Evolutionary conservation across 2,888 invertebrate species (phyloP).

Genomic region (Margaritifera margaritifera): DNA sequence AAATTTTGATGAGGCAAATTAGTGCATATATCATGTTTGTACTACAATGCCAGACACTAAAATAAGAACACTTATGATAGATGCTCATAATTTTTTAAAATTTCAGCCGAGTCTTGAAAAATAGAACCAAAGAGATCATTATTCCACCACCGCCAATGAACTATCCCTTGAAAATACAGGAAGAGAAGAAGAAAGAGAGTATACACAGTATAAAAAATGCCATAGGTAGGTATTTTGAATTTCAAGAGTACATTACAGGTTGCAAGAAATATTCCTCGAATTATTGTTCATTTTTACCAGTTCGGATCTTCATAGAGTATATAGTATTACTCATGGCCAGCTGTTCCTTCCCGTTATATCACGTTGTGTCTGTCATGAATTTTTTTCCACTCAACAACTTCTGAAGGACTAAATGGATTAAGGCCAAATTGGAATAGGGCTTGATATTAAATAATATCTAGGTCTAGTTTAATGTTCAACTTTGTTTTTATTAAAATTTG

Average conservation of each 20-base stretch:
- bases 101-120: slow-evolving; percentile 70
- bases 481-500: too few species aligned
- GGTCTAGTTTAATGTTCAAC: too few species aligned
- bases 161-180: slow-evolving; percentile 65
- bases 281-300: background rate
- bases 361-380: too few species aligned
- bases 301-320: background rate
- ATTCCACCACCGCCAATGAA: slow-evolving; percentile 57
- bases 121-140: slow-evolving; percentile 59
- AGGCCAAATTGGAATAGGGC: too few species aligned
- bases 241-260: too few species aligned
- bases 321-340: too few species aligned
- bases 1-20: background rate
- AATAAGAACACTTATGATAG: too few species aligned
- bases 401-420: too few species aligned
- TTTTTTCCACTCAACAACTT: too few species aligned
- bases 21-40: background rate
- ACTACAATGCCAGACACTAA: too few species aligned
- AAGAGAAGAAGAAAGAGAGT: slow-evolving; percentile 62
- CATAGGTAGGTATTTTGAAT: slow-evolving; percentile 61
- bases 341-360: too few species aligned
- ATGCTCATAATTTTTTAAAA: background rate
- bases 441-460: too few species aligned
- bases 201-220: slow-evolving; percentile 70
- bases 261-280: background rate